phyloP scores from a whole-genome alignment of 1,140 invertebrate species.

The Drosophila insularis region DNA sequence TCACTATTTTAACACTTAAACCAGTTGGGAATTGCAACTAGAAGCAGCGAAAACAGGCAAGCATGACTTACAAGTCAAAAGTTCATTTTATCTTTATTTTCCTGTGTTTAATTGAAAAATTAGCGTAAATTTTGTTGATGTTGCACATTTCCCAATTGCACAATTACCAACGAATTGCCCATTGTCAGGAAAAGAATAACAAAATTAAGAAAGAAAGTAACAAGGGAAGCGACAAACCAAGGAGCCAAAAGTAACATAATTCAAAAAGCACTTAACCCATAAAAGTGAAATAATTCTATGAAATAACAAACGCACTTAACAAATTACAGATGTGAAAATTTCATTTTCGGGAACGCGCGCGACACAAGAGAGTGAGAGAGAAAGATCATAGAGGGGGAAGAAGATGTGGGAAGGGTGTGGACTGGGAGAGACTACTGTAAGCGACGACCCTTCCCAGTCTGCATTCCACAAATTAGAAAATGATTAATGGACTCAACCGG shows the following conservation, averaged over 20 bases:
- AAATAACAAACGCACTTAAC: slow-evolving; percentile 82
- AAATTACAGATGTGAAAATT: slow-evolving; percentile 83
- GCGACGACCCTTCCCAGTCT: slow-evolving; percentile 38
- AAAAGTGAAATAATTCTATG: slow-evolving; percentile 81
- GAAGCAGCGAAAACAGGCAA: too few species aligned
- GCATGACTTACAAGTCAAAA: too few species aligned
- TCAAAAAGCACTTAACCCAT: slow-evolving; percentile 82
- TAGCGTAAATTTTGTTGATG: slow-evolving; percentile 52
- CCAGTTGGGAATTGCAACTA: too few species aligned
- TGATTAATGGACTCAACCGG: slow-evolving; percentile 82
- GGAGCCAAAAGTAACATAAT: slow-evolving; percentile 55
- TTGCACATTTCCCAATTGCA: slow-evolving; percentile 24
- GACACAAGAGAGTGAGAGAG: neutral
- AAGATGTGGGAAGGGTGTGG: neutral
- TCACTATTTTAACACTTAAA: too few species aligned
- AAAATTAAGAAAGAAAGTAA: neutral
- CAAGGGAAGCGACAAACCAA: slow-evolving; percentile 43
- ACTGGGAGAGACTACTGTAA: neutral
- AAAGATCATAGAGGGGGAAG: neutral
- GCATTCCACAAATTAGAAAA: slow-evolving; percentile 82
- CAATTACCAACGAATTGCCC: slow-evolving; percentile 21
- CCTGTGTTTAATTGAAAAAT: too few species aligned
- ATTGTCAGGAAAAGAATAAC: neutral
- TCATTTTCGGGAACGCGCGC: slow-evolving; percentile 57
- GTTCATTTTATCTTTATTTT: too few species aligned